phyloP scores from a whole-genome alignment of 2,888 invertebrate genomes.

The Branchipolynoe longqiensis region DNA sequence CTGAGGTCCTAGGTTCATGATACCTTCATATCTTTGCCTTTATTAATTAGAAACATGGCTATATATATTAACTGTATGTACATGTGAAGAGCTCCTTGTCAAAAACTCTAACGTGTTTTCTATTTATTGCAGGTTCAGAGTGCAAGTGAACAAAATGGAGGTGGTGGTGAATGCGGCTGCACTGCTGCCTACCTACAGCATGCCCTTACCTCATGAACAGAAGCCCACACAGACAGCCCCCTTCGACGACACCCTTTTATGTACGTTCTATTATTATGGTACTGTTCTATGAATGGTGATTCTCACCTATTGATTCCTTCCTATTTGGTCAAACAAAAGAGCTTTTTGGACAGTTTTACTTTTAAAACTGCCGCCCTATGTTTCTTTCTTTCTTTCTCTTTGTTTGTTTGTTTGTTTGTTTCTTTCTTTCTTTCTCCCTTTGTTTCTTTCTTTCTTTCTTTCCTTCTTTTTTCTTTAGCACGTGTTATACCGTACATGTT shows the following conservation, averaged over 20 bases:
- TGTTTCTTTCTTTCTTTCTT: neutral
- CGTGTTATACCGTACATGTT: too few relatives aligned
- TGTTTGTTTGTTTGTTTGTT: neutral
- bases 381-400: neutral
- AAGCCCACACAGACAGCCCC: neutral
- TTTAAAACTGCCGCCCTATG: neutral
- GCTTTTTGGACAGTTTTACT: neutral
- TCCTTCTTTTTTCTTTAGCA: too few relatives aligned
- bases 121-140: too few relatives aligned
- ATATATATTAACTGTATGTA: neutral
- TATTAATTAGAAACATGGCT: neutral
- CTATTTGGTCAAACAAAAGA: neutral
- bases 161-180: neutral
- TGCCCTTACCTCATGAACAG: neutral
- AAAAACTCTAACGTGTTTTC: neutral
- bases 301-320: neutral
- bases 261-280: too few relatives aligned
- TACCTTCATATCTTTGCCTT: neutral
- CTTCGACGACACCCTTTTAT: slow-evolving; percentile 2
- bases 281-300: neutral
- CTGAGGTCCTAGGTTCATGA: too few relatives aligned
- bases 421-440: neutral
- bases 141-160: slow-evolving; percentile 5
- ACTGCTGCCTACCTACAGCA: neutral
- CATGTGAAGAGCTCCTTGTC: neutral